phyloP scores from a whole-genome alignment of 2,113 vertebrate genomes.

The Cichladusa arquata region DNA sequence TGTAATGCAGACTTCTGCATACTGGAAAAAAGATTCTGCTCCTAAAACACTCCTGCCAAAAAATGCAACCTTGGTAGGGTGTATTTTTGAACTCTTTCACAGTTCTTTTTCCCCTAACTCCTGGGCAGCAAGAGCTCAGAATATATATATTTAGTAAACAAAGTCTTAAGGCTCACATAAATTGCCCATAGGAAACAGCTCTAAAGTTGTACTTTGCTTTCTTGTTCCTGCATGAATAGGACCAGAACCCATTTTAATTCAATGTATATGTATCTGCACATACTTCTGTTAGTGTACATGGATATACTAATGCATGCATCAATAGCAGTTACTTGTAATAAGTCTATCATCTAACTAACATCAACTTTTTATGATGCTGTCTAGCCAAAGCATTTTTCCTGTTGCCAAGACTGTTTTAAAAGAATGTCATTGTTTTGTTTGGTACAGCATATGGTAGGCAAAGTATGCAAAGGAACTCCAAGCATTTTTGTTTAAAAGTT shows the following conservation, averaged over 20 bases:
- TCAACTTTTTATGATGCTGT: conserved; percentile 67
- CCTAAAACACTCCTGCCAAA: conserved; percentile 55
- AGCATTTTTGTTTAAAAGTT: conserved; percentile 83
- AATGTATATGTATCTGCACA: neutral
- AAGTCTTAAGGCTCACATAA: conserved; percentile 9
- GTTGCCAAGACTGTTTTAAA: conserved; percentile 74
- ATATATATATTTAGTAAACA: neutral
- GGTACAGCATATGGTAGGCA: conserved; percentile 77
- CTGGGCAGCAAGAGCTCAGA: conserved; percentile 37
- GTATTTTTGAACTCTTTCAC: conserved; percentile 57
- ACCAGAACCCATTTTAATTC: neutral
- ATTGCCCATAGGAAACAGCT: conserved; percentile 49
- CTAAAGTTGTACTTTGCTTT: conserved; percentile 2
- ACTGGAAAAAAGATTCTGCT: conserved; percentile 49
- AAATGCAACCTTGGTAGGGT: conserved; percentile 64
- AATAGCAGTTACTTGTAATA: neutral
- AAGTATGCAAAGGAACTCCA: conserved; percentile 78
- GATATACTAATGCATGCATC: neutral
- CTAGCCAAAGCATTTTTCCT: conserved; percentile 66
- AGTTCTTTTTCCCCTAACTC: conserved; percentile 9
- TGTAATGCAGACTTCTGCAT: conserved; percentile 67
- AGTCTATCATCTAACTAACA: conserved; percentile 28
- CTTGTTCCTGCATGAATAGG: neutral
- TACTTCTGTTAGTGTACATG: neutral
- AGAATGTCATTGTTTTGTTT: conserved; percentile 83